Evolutionary conservation across 2,888 invertebrate species (phyloP).

Genomic region (Noctua janthina): DNA sequence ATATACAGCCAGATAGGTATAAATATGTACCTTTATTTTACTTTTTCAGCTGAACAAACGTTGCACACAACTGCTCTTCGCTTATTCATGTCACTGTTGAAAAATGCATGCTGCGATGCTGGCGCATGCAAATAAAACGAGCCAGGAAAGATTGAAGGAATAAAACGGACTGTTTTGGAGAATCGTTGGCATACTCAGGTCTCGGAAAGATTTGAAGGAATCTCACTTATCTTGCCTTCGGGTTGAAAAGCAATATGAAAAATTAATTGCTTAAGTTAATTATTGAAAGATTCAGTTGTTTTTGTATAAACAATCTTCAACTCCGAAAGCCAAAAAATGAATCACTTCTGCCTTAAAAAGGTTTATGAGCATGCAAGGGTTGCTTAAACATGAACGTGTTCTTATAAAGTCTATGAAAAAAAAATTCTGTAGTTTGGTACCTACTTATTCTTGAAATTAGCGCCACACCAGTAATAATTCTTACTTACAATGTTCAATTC

Average conservation of each 20-base stretch:
- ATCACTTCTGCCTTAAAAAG: no score
- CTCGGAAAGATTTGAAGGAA: not conserved
- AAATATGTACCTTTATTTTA: not conserved
- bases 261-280: not conserved
- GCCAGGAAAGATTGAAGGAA: conserved; percentile 27
- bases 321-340: no score
- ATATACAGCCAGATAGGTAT: not conserved
- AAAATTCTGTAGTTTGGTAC: not conserved
- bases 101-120: conserved; percentile 57
- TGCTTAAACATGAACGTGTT: not conserved
- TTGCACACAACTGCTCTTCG: conserved; percentile 15
- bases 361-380: no score
- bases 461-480: not conserved
- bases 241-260: not conserved
- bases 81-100: conserved; percentile 53
- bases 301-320: not conserved
- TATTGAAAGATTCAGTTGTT: not conserved
- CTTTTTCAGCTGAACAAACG: conserved; percentile 29
- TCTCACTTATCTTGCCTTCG: not conserved
- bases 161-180: conserved; percentile 23
- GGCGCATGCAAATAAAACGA: conserved; percentile 47
- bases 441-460: not conserved
- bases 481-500: not conserved
- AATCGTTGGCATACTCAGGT: not conserved
- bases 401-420: not conserved